These are phyloP conservation scores for Cyprinodon variegatus DNA, from an alignment of 2,113 vertebrate species.

Conservation along the genomic window DNA sequence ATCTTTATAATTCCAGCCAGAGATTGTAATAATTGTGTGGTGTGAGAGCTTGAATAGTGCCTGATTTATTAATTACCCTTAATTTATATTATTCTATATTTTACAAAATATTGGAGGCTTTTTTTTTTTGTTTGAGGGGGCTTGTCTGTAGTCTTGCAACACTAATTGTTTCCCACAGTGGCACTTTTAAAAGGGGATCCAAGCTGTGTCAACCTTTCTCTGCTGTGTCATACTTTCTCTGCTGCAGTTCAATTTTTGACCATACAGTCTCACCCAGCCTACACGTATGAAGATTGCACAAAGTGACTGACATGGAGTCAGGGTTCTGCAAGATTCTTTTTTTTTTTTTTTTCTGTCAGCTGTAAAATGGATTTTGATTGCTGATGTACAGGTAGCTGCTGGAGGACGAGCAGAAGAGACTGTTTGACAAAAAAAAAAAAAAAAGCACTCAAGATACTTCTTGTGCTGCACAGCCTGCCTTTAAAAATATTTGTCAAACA, in stretches of 20 bases:
- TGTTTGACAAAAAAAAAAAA: conserved; percentile 28
- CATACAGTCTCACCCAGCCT: conserved; percentile 19
- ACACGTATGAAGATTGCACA: conserved; percentile 64
- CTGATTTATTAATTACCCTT: conserved; percentile 37
- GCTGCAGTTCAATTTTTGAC: conserved; percentile 41
- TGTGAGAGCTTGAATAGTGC: conserved; percentile 30
- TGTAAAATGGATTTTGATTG: conserved; percentile 46
- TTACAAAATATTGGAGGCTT: conserved; percentile 30
- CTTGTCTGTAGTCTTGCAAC: conserved; percentile 26
- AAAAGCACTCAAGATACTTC: conserved; percentile 62
- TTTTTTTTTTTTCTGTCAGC: conserved; percentile 36
- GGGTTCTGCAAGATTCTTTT: conserved; percentile 42
- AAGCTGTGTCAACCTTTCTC: conserved; percentile 40
- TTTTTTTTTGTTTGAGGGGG: no score
- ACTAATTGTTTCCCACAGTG: conserved; percentile 32
- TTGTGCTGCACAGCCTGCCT: conserved; percentile 71
- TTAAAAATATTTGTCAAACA: conserved; percentile 54
- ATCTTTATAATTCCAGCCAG: conserved; percentile 32
- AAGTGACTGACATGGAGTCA: conserved; percentile 45
- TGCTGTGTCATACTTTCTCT: conserved; percentile 5
- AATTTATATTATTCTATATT: conserved; percentile 47
- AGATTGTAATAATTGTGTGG: conserved; percentile 27
- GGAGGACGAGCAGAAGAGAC: conserved; percentile 37
- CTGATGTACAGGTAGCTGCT: conserved; percentile 38
- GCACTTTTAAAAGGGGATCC: conserved; percentile 63